phyloP scores from a whole-genome alignment of 2,797 vertebrate species.

The Hoplostethus atlanticus region DNA sequence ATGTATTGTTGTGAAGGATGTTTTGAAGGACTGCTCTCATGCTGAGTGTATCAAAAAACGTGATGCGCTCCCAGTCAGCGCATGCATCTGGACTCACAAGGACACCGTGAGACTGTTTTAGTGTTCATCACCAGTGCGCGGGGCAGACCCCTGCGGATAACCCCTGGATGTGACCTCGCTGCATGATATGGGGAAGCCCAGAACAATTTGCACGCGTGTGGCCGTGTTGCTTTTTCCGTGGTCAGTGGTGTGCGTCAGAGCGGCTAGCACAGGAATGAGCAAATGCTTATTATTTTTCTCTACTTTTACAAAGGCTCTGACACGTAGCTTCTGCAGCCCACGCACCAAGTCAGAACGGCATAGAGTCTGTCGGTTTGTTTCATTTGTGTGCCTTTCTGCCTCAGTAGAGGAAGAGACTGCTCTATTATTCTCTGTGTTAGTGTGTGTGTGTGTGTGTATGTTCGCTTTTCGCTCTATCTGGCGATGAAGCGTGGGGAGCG shows the following conservation, averaged over 20 bases:
- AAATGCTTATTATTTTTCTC: slow-evolving; percentile 52
- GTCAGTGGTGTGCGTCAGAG: slow-evolving; percentile 50
- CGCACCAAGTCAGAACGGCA: slow-evolving; percentile 19
- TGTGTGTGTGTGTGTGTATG: neutral
- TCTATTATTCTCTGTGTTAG: slow-evolving; percentile 1
- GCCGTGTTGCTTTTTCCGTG: slow-evolving; percentile 45
- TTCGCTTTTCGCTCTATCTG: slow-evolving; percentile 19
- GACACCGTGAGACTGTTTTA: slow-evolving; percentile 49
- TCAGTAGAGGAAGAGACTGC: slow-evolving; percentile 26
- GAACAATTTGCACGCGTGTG: slow-evolving; percentile 33
- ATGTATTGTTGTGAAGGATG: slow-evolving; percentile 16
- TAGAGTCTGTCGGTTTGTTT: slow-evolving; percentile 22
- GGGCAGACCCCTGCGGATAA: slow-evolving; percentile 44
- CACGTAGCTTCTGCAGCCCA: slow-evolving; percentile 45
- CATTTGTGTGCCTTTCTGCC: slow-evolving; percentile 7
- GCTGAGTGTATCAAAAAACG: slow-evolving; percentile 18
- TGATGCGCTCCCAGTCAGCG: slow-evolving; percentile 47
- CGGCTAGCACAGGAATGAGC: slow-evolving; percentile 38
- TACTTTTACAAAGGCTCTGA: slow-evolving; percentile 41
- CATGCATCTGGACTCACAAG: slow-evolving; percentile 63
- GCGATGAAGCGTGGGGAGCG: slow-evolving; percentile 16
- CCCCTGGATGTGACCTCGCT: slow-evolving; percentile 40
- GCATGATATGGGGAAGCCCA: slow-evolving; percentile 18
- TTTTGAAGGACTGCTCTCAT: slow-evolving; percentile 45
- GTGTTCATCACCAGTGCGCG: slow-evolving; percentile 29